phyloP scores from a whole-genome alignment of 1,140 invertebrate genomes.

The Euschistus heros region DNA sequence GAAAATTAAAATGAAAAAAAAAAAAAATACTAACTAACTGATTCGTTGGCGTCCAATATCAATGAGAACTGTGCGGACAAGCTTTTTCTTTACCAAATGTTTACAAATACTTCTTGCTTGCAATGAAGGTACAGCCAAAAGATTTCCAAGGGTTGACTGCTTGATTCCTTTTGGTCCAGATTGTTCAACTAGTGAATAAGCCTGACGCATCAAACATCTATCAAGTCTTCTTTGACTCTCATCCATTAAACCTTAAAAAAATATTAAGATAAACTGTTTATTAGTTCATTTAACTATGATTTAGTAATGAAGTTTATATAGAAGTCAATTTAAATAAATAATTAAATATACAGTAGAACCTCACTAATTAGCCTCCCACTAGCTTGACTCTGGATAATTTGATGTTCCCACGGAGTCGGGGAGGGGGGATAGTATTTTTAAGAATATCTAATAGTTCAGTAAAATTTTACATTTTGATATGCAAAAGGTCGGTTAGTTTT shows the following conservation, averaged over 20 bases:
- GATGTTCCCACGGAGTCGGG: too few species aligned
- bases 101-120: conserved; percentile 40
- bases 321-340: conserved; percentile 24
- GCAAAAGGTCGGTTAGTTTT: too few species aligned
- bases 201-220: conserved; percentile 40
- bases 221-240: conserved; percentile 34
- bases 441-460: too few species aligned
- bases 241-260: conserved; percentile 35
- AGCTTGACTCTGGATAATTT: too few species aligned
- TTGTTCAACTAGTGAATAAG: conserved; percentile 38
- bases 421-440: too few species aligned
- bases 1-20: background rate
- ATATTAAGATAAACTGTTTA: too few species aligned
- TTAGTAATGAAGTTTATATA: too few species aligned
- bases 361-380: too few species aligned
- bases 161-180: conserved; percentile 39
- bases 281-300: too few species aligned
- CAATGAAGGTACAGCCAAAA: conserved; percentile 42
- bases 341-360: conserved; percentile 18
- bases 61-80: conserved; percentile 40
- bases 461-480: too few species aligned
- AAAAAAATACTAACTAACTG: conserved; percentile 36
- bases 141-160: conserved; percentile 37
- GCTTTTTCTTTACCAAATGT: conserved; percentile 38
- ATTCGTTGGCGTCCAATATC: conserved; percentile 45